Evolutionary conservation across 2,113 vertebrate species (phyloP), one percentile per base, ranked within the genome.

Genomic region (Engystomops pustulosus): DNA sequence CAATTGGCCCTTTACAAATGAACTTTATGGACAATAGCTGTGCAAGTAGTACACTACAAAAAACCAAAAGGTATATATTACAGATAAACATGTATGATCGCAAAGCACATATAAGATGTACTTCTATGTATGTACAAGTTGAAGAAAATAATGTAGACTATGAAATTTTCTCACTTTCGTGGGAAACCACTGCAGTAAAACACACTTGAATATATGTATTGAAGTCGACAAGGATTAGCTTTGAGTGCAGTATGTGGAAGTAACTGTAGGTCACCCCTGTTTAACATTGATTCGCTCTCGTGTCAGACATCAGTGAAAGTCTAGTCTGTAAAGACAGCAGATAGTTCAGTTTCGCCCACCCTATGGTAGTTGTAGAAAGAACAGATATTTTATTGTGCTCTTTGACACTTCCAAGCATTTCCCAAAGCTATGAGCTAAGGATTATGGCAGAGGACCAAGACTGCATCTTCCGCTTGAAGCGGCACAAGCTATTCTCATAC

Each of bases 371-470:
- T 74, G 15, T 74, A 49, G 1, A 70, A 38, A n/a, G 18, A 41
- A 36, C 17, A 70, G 68, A 71, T 45, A 27, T 44, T 27, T 6
- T 47, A 27, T 47, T 27, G 36, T 27, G 14, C 38, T 47, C 23
- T 36, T 36, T 76, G 18, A 76, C 8, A 55, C 18, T 51, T 75
- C 41, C 45, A 75, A 51, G 47, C 32, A 38, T 53, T 34, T 76
- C 47, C 74, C 47, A 30, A 11, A 34, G 7, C 44, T 32, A 27
- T 49, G 71, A 32, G 44, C 27, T 49, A 47, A 49, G 9, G 72
- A 7, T 75, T 53, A 76, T 76, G 68, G 68, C 27, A 41, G 20
- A 44, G 6, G 38, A 79, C 55, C 34, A 79, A 30, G 47, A 36
- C 25, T 23, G n/a, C 62, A 45, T 79, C 15, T 67, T 7, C 14